Evolutionary conservation across 2,797 vertebrate species (phyloP).

Genomic region (Caiman crocodilus): DNA sequence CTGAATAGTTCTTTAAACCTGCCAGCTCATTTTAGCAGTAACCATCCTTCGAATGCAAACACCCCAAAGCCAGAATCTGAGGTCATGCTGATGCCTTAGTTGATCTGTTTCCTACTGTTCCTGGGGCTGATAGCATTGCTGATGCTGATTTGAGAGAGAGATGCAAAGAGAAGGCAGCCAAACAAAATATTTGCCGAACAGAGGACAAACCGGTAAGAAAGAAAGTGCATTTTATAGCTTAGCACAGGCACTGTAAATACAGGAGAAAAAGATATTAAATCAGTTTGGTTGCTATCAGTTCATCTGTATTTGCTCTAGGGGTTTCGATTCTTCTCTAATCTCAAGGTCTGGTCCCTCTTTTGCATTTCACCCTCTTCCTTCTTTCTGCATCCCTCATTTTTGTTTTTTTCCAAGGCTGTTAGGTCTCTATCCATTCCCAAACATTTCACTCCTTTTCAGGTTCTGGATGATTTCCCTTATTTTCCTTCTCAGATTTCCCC

Average conservation of each 20-base stretch:
- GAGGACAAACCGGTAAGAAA: constrained; percentile 10
- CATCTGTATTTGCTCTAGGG: background rate
- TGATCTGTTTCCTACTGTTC: background rate
- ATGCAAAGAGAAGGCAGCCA: background rate
- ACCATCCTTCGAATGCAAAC: background rate
- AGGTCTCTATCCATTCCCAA: background rate
- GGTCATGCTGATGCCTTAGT: background rate
- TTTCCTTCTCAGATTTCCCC: background rate
- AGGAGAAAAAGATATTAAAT: background rate
- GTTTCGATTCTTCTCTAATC: background rate
- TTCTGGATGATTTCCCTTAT: background rate
- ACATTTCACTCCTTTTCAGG: background rate
- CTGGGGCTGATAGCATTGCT: background rate
- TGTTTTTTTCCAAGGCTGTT: constrained; percentile 13
- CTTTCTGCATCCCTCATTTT: background rate
- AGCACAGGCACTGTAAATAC: constrained; percentile 1
- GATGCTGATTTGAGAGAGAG: constrained; percentile 10
- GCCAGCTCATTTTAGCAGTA: background rate
- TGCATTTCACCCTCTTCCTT: background rate
- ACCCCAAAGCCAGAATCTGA: background rate
- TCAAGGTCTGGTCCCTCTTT: background rate
- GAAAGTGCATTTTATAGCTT: constrained; percentile 11
- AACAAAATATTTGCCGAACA: constrained; percentile 26
- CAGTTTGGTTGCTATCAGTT: background rate
- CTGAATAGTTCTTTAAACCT: background rate